These are phyloP conservation scores for Chelon labrosus DNA, from an alignment of 2,797 vertebrate genomes.

Conservation along the genomic window DNA sequence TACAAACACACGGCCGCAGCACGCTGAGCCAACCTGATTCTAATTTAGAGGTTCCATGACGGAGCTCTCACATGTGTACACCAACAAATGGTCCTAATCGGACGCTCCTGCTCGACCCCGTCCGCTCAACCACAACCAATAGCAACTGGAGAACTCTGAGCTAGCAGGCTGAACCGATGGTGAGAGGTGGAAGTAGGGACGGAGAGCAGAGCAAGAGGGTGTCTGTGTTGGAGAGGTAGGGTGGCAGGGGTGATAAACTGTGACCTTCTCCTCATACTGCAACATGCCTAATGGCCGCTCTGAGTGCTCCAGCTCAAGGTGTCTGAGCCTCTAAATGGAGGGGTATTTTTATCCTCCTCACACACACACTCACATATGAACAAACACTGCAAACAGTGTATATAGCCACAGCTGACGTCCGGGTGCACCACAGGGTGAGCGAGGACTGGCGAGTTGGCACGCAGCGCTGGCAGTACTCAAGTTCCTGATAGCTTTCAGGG, in stretches of 20 bases:
- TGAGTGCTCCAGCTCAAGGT: slow-evolving; percentile 78
- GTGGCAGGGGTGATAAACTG: slow-evolving; percentile 81
- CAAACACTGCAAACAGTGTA: slow-evolving; percentile 51
- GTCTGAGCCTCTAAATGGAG: slow-evolving; percentile 81
- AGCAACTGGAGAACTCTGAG: slow-evolving; percentile 46
- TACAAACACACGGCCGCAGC: slow-evolving; percentile 45
- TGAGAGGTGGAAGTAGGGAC: slow-evolving; percentile 37
- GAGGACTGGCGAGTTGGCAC: slow-evolving; percentile 79
- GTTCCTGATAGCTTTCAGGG: slow-evolving; percentile 77
- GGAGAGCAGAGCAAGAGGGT: slow-evolving; percentile 55
- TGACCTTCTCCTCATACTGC: slow-evolving; percentile 78
- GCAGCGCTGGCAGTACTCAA: slow-evolving; percentile 84
- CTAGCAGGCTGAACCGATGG: not conserved
- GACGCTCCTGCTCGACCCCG: slow-evolving; percentile 57
- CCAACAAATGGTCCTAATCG: slow-evolving; percentile 66
- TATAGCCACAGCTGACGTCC: slow-evolving; percentile 63
- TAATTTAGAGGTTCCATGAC: slow-evolving; percentile 74
- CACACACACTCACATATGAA: slow-evolving; percentile 58
- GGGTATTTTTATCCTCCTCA: slow-evolving; percentile 80
- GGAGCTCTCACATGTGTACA: slow-evolving; percentile 60
- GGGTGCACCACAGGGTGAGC: slow-evolving; percentile 72
- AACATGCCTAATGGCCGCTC: slow-evolving; percentile 78
- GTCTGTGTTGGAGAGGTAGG: slow-evolving; percentile 77
- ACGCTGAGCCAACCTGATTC: slow-evolving; percentile 69
- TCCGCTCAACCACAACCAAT: slow-evolving; percentile 63